Percentiles rank a stretch among this genome's conserved stretches.
phyloP scores from a whole-genome alignment of 2,113 vertebrate species.

The Phocoena sinus region DNA sequence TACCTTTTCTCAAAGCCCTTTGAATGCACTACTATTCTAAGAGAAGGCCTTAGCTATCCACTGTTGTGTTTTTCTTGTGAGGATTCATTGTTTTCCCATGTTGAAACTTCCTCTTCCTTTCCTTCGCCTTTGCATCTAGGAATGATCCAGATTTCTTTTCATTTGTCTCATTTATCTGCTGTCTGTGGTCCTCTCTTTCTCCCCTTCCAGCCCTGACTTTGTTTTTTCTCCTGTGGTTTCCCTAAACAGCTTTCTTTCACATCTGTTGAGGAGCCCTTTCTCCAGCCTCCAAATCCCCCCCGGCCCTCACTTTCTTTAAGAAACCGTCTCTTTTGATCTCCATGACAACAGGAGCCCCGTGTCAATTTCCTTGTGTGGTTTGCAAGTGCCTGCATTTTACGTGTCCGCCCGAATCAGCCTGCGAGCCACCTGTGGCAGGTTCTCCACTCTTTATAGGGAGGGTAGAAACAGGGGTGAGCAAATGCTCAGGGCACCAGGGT shows the following conservation, averaged over 20 bases:
- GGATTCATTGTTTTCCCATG: neutral
- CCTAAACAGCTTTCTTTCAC: neutral
- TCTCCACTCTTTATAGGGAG: neutral
- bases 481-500: fast-evolving
- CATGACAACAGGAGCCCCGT: slow-evolving; percentile 33
- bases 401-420: neutral
- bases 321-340: neutral
- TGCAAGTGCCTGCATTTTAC: neutral
- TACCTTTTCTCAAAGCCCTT: neutral
- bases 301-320: neutral
- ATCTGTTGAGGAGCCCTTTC: neutral
- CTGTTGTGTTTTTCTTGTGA: fast-evolving
- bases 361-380: neutral
- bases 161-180: neutral
- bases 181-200: neutral
- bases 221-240: neutral
- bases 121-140: neutral
- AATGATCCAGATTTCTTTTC: neutral
- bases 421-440: neutral
- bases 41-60: fast-evolving
- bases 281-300: neutral
- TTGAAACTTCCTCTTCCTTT: neutral
- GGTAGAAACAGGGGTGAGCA: neutral
- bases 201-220: neutral
- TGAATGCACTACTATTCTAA: fast-evolving